Conservation (phyloP, 2,113 vertebrate species). For the Amphilophus citrinellus region DNA sequence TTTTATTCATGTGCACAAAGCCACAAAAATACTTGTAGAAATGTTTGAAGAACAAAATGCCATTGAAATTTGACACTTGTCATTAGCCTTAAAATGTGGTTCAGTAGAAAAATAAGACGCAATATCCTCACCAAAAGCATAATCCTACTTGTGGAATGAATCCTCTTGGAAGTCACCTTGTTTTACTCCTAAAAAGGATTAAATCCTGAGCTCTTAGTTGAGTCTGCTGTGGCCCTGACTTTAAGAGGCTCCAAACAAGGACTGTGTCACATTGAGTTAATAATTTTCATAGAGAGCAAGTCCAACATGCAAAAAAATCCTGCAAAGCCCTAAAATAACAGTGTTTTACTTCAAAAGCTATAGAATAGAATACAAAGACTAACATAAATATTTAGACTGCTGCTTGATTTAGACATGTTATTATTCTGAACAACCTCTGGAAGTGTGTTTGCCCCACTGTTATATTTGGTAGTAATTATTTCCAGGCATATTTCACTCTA, state of each 20-base stretch:
- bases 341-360: constrained; percentile 29
- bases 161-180: constrained; percentile 44
- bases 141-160: constrained; percentile 45
- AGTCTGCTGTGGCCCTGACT: constrained; percentile 59
- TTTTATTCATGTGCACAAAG: not conserved
- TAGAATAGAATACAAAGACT: constrained; percentile 8
- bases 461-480: constrained; percentile 60
- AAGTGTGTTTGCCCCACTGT: constrained; percentile 55
- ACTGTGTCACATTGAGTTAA: constrained; percentile 51
- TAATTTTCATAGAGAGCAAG: constrained; percentile 36
- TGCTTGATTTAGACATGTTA: constrained; percentile 42
- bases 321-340: constrained; percentile 11
- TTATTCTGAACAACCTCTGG: constrained; percentile 45
- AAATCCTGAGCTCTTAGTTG: constrained; percentile 44
- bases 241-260: constrained; percentile 54
- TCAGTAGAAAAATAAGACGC: constrained; percentile 28
- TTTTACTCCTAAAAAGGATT: constrained; percentile 56
- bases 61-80: constrained; percentile 23
- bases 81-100: constrained; percentile 28
- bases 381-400: constrained; percentile 29
- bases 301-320: constrained; percentile 26
- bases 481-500: constrained; percentile 32
- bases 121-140: constrained; percentile 11
- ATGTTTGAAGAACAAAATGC: constrained; percentile 5
- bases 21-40: not conserved